phyloP scores from a whole-genome alignment of 2,113 vertebrate species.

The Struthio camelus region DNA sequence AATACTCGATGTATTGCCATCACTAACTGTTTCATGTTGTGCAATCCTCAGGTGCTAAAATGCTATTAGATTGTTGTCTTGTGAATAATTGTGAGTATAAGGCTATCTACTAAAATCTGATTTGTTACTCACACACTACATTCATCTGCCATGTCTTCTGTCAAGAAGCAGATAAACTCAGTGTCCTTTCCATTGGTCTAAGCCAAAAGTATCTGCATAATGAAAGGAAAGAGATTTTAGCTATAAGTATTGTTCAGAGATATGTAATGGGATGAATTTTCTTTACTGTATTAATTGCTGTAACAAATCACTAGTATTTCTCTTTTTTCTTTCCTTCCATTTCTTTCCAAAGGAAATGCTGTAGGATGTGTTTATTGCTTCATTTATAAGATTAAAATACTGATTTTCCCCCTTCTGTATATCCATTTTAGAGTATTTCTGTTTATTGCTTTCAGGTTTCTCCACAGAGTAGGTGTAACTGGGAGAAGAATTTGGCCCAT shows the following conservation, averaged over 20 bases:
- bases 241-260: background rate
- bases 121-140: background rate
- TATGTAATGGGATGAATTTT: background rate
- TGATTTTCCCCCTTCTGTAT: background rate
- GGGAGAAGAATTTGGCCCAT: constrained; percentile 58
- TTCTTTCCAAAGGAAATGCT: background rate
- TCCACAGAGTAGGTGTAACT: constrained; percentile 60
- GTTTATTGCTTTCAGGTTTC: constrained; percentile 22
- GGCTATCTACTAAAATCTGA: constrained; percentile 17
- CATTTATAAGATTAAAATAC: background rate
- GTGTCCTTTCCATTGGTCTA: background rate
- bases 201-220: constrained; percentile 1
- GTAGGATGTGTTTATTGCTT: background rate
- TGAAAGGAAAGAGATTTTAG: background rate
- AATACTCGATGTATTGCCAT: background rate
- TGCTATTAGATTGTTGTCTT: constrained; percentile 47
- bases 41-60: constrained; percentile 48
- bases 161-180: constrained; percentile 5
- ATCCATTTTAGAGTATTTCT: background rate
- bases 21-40: constrained; percentile 37
- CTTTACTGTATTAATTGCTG: background rate
- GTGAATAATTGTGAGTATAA: constrained; percentile 19
- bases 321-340: background rate
- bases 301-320: background rate
- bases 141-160: background rate